A percentile compares a stretch with the other conserved stretches of the same genome.
phyloP scores from a whole-genome alignment of 2,113 vertebrate genomes.

The Stictonetta naevosa region DNA sequence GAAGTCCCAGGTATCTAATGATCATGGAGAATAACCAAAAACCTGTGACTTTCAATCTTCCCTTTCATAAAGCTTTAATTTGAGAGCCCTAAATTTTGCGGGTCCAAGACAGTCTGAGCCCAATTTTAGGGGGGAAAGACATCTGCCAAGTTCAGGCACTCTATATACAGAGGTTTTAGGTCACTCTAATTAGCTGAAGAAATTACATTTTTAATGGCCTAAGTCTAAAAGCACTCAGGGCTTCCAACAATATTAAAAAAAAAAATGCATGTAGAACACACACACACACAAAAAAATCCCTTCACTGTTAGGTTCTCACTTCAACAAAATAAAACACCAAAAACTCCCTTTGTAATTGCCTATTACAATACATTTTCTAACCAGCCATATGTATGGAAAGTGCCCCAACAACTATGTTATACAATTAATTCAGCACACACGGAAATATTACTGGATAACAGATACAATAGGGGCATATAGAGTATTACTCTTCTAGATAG shows the following conservation, averaged over 20 bases:
- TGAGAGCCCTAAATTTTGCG: not conserved
- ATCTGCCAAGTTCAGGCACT: not conserved
- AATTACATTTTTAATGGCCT: not conserved
- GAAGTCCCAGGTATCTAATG: constrained; percentile 30
- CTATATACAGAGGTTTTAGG: not conserved
- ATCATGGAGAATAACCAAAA: constrained; percentile 35
- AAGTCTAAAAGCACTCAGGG: not conserved
- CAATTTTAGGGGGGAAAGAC: not conserved
- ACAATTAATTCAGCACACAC: not conserved
- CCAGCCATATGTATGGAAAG: not conserved
- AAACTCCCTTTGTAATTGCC: constrained; percentile 13
- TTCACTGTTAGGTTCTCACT: not conserved
- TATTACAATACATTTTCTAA: constrained; percentile 13
- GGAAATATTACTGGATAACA: not conserved
- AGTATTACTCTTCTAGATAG: not conserved
- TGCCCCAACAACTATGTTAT: not conserved
- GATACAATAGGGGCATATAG: not conserved
- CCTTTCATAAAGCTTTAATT: not conserved
- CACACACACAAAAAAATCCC: not conserved
- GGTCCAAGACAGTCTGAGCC: not conserved
- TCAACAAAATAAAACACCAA: constrained; percentile 18
- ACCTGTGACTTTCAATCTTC: constrained; percentile 1
- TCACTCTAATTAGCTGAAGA: constrained; percentile 13
- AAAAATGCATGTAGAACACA: not conserved
- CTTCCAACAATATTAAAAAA: not conserved